Conservation (phyloP, 2,888 invertebrate species). For the Folsomia manolachei region DNA sequence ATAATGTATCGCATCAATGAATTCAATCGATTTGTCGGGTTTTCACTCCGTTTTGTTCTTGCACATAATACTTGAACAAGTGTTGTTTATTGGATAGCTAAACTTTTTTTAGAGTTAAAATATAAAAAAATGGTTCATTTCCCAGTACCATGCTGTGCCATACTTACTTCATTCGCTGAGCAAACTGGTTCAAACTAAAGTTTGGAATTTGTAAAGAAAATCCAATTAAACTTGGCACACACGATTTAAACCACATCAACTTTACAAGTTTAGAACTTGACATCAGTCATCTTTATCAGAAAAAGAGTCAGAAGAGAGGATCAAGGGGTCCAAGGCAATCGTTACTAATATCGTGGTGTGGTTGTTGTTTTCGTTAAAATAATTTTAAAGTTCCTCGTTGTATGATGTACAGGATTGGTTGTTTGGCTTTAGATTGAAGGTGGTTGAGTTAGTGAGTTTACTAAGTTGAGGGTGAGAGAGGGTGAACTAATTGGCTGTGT, state of each 20-base stretch:
- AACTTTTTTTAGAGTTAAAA: no score
- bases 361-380: background rate
- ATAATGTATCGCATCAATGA: background rate
- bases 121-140: no score
- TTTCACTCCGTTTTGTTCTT: background rate
- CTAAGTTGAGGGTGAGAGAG: background rate
- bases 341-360: background rate
- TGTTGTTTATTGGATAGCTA: background rate
- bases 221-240: background rate
- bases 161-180: no score
- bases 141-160: no score
- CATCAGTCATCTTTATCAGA: constrained; percentile 29
- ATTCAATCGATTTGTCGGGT: background rate
- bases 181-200: no score
- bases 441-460: no score
- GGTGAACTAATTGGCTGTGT: constrained; percentile 15
- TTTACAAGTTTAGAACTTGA: no score
- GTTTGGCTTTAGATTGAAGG: background rate
- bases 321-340: background rate
- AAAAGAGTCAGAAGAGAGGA: constrained; percentile 1
- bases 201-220: background rate
- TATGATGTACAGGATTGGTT: background rate
- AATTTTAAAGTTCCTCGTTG: background rate
- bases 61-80: background rate
- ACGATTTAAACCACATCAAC: background rate